Base-by-base conservation (phyloP, 2,888 invertebrate genomes). In the Creontiades dilutus region DNA sequence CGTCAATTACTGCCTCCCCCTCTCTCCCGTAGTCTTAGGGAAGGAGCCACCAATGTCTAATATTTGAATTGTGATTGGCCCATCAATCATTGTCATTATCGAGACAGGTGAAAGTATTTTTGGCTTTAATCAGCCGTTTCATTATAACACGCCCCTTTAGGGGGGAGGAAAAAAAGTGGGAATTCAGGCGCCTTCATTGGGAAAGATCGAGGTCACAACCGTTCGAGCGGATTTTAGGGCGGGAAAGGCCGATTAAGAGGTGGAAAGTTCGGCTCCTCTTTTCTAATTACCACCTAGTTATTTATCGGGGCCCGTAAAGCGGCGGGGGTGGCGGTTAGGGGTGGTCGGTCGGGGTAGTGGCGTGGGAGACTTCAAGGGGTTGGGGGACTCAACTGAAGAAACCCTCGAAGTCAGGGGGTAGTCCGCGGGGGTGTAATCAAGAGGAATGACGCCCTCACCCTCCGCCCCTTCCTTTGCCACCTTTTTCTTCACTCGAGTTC, bases 251-350 rank as follows among this genome's bases (percentile, higher is more conserved):
- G 78, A 78, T 37, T 37, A 46, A 78, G 46, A 78, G 78, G 78
- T 78, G 78, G 78, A 47, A 78, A 78, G 78, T 78, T 78, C 47
- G 78, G 78, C 78, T 78, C 78, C 76, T 76, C 76, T 78, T 78
- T 46, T 78, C 78, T 78, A 78, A 78, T 78, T 78, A 78, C 78
- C 78, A 46, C 78, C 78, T 78, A 46, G 78, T 78, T 78, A 78
- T 78, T 78, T 78, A 78, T 78, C 14, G 78, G 19, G 68, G 78
- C 28, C n/a, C 76, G 46, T 76, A 12, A 76, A 76, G 76, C 27
- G 28, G 76, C 28, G 76, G n/a, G 27, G 76, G 37, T 27, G 28
- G 19, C 0, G 16, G 46, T 12, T 75, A 19, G 78, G 5, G 9
- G 28, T 7, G 78, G 12, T n/a, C 7, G 19, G 1, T 1, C 5